phyloP scores from a whole-genome alignment of 2,888 invertebrate species.

The Rhogogaster chlorosoma region DNA sequence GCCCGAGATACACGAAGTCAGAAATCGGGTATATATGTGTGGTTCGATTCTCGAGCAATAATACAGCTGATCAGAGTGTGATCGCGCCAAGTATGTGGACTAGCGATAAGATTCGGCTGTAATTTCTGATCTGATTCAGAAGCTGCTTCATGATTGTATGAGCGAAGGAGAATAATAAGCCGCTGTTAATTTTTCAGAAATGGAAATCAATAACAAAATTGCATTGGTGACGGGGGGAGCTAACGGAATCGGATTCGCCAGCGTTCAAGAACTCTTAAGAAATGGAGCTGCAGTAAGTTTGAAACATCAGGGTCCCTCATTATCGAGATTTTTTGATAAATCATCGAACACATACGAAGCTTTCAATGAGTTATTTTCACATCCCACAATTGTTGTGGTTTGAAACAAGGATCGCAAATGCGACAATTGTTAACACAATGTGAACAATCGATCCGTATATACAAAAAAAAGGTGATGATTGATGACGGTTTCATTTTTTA shows the following conservation, averaged over 20 bases:
- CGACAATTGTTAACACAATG: not conserved
- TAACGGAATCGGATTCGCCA: slow-evolving; percentile 61
- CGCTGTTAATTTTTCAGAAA: slow-evolving; percentile 64
- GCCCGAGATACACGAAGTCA: no score
- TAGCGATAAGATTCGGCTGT: no score
- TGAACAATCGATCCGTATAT: not conserved
- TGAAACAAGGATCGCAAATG: not conserved
- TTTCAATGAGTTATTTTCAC: not conserved
- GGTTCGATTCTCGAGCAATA: no score
- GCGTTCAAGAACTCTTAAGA: slow-evolving; percentile 57
- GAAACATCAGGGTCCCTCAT: not conserved
- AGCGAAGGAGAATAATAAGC: not conserved
- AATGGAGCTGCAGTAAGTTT: slow-evolving; percentile 61
- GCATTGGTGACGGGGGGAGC: slow-evolving; percentile 66
- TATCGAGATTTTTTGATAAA: not conserved
- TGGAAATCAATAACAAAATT: slow-evolving; percentile 60
- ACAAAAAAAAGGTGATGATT: not conserved
- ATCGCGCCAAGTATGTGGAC: no score
- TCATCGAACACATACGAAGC: not conserved
- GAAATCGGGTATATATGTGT: no score
- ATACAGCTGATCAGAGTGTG: no score
- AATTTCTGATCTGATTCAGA: no score
- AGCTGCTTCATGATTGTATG: not conserved
- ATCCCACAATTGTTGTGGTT: not conserved
- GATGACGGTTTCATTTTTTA: no score